Evolutionary conservation across 2,888 invertebrate species (phyloP).

Genomic region (Hypena proboscidalis): DNA sequence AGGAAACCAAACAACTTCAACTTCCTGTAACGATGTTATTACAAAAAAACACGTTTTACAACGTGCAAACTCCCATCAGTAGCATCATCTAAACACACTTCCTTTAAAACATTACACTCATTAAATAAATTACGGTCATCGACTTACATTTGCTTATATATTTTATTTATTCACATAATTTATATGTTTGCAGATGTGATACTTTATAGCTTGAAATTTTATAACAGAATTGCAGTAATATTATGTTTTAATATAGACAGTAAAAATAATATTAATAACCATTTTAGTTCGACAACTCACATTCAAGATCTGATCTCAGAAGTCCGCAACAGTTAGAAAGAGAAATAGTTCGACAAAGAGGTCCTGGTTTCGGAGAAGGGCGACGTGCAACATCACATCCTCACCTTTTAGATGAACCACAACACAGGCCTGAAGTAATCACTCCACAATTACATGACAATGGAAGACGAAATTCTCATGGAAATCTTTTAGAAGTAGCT

Average conservation of each 20-base stretch:
- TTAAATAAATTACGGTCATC: slow-evolving; percentile 7
- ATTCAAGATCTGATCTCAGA: slow-evolving; percentile 80
- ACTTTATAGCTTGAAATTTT: slow-evolving; percentile 2
- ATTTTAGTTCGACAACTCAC: slow-evolving; percentile 77
- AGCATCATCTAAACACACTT: slow-evolving; percentile 18
- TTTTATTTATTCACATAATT: neutral
- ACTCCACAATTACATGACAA: slow-evolving; percentile 70
- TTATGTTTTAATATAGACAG: too few relatives aligned
- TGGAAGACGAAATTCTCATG: slow-evolving; percentile 85
- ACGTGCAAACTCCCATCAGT: slow-evolving; percentile 6
- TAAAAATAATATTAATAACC: slow-evolving; percentile 2
- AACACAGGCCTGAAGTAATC: slow-evolving; percentile 65
- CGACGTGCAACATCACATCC: slow-evolving; percentile 88
- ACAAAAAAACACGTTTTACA: slow-evolving; percentile 30
- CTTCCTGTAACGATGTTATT: slow-evolving; percentile 33
- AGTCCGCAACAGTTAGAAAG: slow-evolving; percentile 87
- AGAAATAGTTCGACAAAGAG: slow-evolving; percentile 84
- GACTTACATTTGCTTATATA: slow-evolving; percentile 5
- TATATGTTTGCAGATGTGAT: neutral
- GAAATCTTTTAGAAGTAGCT: slow-evolving; percentile 82
- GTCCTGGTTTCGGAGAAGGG: slow-evolving; percentile 81
- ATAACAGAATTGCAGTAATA: too few relatives aligned
- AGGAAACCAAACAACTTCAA: slow-evolving; percentile 39
- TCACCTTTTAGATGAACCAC: slow-evolving; percentile 85
- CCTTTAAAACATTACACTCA: slow-evolving; percentile 18